A percentile compares a stretch with the other conserved stretches of the same genome.
phyloP scores from a whole-genome alignment of 53 echinoderm and acorn worm species.

The Stichopus horrens region DNA sequence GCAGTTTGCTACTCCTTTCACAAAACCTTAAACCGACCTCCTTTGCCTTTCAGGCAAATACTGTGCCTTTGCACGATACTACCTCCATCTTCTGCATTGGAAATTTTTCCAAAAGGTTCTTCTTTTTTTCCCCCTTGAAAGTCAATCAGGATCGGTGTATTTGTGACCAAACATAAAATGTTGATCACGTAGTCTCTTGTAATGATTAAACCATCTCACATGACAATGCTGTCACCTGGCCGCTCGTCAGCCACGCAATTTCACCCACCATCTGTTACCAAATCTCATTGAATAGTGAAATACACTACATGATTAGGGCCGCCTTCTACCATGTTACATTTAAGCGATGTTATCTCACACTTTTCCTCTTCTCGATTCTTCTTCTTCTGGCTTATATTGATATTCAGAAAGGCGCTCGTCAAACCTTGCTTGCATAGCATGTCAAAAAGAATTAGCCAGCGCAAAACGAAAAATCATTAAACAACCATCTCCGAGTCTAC shows the following conservation, averaged over 20 bases:
- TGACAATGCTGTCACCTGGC: background rate
- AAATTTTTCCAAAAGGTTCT: too few relatives aligned
- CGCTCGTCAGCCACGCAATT: background rate
- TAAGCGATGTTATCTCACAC: background rate
- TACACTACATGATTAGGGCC: background rate
- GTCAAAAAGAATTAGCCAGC: background rate
- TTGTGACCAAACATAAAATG: background rate
- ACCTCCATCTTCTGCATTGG: too few relatives aligned
- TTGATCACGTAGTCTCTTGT: background rate
- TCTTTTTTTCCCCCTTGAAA: too few relatives aligned
- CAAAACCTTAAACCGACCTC: too few relatives aligned
- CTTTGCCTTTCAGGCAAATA: too few relatives aligned
- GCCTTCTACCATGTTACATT: background rate
- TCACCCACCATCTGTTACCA: constrained; percentile 11
- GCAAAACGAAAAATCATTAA: constrained; percentile 39
- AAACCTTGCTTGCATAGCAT: constrained; percentile 5
- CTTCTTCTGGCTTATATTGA: background rate
- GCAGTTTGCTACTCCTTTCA: too few relatives aligned
- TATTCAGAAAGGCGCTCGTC: constrained; percentile 31
- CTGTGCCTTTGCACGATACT: too few relatives aligned
- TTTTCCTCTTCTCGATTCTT: background rate
- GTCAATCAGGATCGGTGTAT: background rate
- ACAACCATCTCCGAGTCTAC: constrained; percentile 5
- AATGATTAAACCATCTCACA: constrained; percentile 1
- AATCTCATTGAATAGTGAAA: constrained; percentile 1